Evolutionary conservation across 2,797 vertebrate species (phyloP), one percentile per base, ranked within the genome.

Genomic region (Carcharodon carcharias): DNA sequence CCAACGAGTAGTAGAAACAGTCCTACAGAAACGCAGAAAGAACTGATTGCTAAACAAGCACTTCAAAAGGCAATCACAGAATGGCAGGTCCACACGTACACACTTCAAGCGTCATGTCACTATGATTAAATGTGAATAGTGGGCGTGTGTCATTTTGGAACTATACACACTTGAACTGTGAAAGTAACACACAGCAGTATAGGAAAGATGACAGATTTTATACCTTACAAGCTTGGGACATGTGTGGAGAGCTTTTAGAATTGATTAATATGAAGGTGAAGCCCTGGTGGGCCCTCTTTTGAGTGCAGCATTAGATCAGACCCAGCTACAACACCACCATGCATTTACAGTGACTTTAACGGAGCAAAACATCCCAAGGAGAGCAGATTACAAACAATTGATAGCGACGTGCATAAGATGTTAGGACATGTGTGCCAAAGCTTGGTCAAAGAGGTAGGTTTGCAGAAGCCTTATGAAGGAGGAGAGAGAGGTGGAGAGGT

Each of bases 1-100:
- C 99, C 98, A 99, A 96, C 0, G 99, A 99, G 97, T 99, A 99
- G 97, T 99, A 99, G 97, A 99, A 99, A 95, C 99, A 99, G 97
- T 99, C 99, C 99, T 99, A 96, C 95, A 28, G 71, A 12, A 40
- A 56, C 85, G 67, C 61, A 93, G 18, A 67, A 65, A 12, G 35
- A 50, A 85, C 18, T 11, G n/a, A 9, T 45, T 21, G n/a, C 61
- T 67, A 23, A 93, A 67, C 45, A 85, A 85, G 21, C 45, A 26
- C 40, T 85, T 85, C 40, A 50, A 18, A 85, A 45, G 45, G 21
- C 21, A 45, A 0, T 26, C 6, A 45, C 40, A 50, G 82, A 85
- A 85, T 50, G 82, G 21, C 82, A 85, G 40, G 8, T 85, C 82
- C 40, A 50, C 18, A 26, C 1, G 80, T 45, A 50, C 80, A 45